These are phyloP conservation scores for Gymnobelideus leadbeateri DNA, from an alignment of 2,113 vertebrate species.

Conservation along the genomic window DNA sequence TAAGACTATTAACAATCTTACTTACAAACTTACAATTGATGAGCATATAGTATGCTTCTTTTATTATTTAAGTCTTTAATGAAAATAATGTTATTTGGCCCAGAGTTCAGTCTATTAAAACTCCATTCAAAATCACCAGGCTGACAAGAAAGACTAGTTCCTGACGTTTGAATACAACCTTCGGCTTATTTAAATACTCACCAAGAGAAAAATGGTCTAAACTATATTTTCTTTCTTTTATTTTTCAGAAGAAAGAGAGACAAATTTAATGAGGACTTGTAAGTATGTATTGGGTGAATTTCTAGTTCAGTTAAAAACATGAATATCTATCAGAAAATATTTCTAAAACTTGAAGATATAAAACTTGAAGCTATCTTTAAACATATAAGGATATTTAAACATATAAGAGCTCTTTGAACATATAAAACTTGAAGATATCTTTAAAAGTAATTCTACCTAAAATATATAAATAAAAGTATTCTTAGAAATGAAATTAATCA, in stretches of 20 bases:
- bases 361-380: background rate
- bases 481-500: background rate
- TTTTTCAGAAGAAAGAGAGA: background rate
- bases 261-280: background rate
- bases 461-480: background rate
- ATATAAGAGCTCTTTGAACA: too few relatives aligned
- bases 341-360: background rate
- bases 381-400: background rate
- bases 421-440: background rate
- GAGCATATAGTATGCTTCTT: background rate
- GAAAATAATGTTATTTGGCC: background rate
- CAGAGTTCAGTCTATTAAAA: background rate
- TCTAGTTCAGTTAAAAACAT: background rate
- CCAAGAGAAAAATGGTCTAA: background rate
- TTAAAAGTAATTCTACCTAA: background rate
- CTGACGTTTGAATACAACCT: background rate
- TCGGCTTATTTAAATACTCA: background rate
- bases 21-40: background rate
- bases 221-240: background rate
- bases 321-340: background rate
- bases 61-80: background rate
- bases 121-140: background rate
- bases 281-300: background rate
- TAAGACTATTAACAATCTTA: background rate
- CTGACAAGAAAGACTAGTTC: background rate